A percentile compares a stretch with the other conserved stretches of the same genome.
Evolutionary conservation across 2,888 invertebrate species (phyloP).

Genomic region (Scotopteryx bipunctaria): DNA sequence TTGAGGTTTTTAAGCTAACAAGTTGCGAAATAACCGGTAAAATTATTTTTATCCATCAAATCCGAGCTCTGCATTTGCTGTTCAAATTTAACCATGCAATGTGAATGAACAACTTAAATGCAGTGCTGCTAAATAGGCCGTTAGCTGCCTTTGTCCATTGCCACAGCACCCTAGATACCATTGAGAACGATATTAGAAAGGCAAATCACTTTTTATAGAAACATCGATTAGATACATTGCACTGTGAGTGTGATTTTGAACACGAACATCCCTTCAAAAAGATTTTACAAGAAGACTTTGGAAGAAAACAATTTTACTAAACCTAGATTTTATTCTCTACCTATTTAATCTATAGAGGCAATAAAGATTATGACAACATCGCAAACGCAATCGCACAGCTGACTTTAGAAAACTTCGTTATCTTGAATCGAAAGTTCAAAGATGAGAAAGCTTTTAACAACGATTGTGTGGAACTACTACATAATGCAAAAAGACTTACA

Average conservation of each 20-base stretch:
- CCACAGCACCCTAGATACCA: slow-evolving; percentile 44
- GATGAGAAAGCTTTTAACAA: slow-evolving; percentile 14
- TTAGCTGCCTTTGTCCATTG: slow-evolving; percentile 46
- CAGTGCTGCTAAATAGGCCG: slow-evolving; percentile 29
- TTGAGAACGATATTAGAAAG: slow-evolving; percentile 65
- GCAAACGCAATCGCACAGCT: slow-evolving; percentile 74
- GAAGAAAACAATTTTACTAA: neutral
- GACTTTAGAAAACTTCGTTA: slow-evolving; percentile 29
- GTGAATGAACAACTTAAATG: slow-evolving; percentile 3
- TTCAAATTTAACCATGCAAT: slow-evolving; percentile 6
- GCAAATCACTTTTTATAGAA: slow-evolving; percentile 53
- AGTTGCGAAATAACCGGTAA: slow-evolving; percentile 59
- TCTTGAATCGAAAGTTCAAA: slow-evolving; percentile 15
- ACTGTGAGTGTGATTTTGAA: slow-evolving; percentile 34
- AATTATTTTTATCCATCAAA: neutral
- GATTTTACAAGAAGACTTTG: no score
- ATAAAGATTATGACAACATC: slow-evolving; percentile 39
- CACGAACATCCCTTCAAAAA: slow-evolving; percentile 1
- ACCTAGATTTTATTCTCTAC: neutral
- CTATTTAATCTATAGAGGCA: neutral
- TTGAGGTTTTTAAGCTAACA: slow-evolving; percentile 61
- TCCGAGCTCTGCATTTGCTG: slow-evolving; percentile 2
- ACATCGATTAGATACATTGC: slow-evolving; percentile 42
- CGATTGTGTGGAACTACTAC: slow-evolving; percentile 6
- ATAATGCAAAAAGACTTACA: slow-evolving; percentile 57